phyloP scores from a whole-genome alignment of 2,797 vertebrate species.

The Typhlichthys subterraneus region DNA sequence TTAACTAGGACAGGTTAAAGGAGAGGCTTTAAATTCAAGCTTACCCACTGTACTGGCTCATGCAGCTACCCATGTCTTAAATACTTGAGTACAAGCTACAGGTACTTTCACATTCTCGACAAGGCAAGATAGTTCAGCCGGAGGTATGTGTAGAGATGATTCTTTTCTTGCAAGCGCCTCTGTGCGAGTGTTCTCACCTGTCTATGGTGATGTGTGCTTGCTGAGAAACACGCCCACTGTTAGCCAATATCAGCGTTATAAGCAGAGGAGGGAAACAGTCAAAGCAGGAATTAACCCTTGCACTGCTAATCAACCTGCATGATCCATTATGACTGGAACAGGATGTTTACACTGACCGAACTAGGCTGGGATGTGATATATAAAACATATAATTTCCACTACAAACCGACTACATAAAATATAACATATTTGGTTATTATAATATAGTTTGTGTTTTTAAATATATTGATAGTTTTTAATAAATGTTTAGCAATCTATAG shows the following conservation, averaged over 20 bases:
- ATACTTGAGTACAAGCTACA: slow-evolving; percentile 14
- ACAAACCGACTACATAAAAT: no score
- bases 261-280: slow-evolving; percentile 6
- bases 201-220: slow-evolving; percentile 79
- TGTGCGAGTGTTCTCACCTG: slow-evolving; percentile 71
- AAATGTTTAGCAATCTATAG: no score
- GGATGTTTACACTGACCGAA: no score
- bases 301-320: slow-evolving; percentile 19
- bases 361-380: no score
- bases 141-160: background rate
- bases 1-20: slow-evolving; percentile 45
- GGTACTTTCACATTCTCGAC: slow-evolving; percentile 52
- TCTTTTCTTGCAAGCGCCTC: slow-evolving; percentile 14
- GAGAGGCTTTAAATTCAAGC: slow-evolving; percentile 46
- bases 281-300: slow-evolving; percentile 63
- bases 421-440: no score
- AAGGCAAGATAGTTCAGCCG: background rate
- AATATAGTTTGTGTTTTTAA: no score
- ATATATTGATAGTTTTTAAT: no score
- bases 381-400: no score
- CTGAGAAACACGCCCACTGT: slow-evolving; percentile 56
- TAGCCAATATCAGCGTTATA: slow-evolving; percentile 57
- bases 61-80: slow-evolving; percentile 90
- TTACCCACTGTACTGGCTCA: slow-evolving; percentile 92
- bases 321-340: no score